Evolutionary conservation across 2,888 invertebrate genomes (phyloP), one percentile per base, ranked within the genome.

Genomic region (Itoplectis maculator): DNA sequence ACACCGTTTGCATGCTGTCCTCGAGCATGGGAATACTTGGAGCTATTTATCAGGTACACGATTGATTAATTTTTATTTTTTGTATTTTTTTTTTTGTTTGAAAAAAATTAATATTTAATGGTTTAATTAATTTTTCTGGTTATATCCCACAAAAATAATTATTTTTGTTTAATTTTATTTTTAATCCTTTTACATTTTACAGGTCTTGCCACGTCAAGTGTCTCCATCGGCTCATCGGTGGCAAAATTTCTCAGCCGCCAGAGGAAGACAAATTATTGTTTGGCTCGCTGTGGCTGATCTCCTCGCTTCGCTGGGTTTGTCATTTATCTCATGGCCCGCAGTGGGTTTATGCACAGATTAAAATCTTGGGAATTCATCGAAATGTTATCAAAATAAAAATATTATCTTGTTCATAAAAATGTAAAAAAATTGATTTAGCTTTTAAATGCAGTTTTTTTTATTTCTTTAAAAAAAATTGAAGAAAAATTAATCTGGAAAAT

Each of bases 211-310:
- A 23, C 93, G 95, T 86, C 93, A 95, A 87, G 93, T 94, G 82
- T 92, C 93, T 49, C 93, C 93, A 59, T 92, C 93, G 81, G 92
- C 93, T 78, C 94, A 94, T 84, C 93, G 95, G 83, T 94, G 94
- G 93, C 93, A 94, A 73, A 94, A 94, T 37, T 94, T 94, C 84
- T 94, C 95, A 49, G 94, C 95, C n/a, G 94, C 94, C 15, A 94
- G 96, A 86, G 96, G 96, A 37, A 94, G 96, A 83, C 94, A 94
- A 87, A 96, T 97, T 82, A 96, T 97, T 81, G 94, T 96, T 73
- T 97, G 97, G 96, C 93, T 97, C 75, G 97, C 97, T 6, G 93
- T 96, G 61, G 96, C 97, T 49, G 97, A 97, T 93, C 94, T 97
- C 42, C 92, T 97, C 83, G 97, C 97, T 76, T 95, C 97, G 59